These are phyloP conservation scores for Gortyna flavago DNA, from an alignment of 2,888 invertebrate genomes.

Conservation along the genomic window DNA sequence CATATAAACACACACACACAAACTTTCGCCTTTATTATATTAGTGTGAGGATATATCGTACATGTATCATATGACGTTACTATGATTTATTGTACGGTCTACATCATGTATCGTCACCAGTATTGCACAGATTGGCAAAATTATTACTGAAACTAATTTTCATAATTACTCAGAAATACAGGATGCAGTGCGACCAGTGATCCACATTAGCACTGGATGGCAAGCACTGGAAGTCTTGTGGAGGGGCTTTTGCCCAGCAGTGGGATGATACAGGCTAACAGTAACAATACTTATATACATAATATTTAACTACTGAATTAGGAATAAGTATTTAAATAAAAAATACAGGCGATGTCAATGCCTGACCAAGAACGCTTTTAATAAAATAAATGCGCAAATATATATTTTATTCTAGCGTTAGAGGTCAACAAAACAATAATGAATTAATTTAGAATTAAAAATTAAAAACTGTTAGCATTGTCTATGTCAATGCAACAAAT, in stretches of 20 bases:
- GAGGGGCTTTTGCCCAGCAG: not conserved
- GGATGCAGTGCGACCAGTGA: not conserved
- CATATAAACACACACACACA: too few species aligned
- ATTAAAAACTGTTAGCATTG: slow-evolving; percentile 22
- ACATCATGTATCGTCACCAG: too few species aligned
- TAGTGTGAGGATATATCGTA: too few species aligned
- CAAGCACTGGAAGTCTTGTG: not conserved
- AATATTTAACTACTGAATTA: too few species aligned
- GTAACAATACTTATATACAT: not conserved
- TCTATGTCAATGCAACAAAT: slow-evolving; percentile 37
- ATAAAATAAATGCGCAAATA: not conserved
- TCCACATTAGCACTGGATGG: not conserved
- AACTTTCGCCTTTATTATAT: too few species aligned
- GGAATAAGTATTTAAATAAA: too few species aligned
- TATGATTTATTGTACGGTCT: not conserved
- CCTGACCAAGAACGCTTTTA: not conserved
- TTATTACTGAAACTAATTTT: not conserved
- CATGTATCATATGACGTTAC: not conserved
- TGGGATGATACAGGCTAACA: not conserved
- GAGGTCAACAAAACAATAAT: slow-evolving; percentile 35
- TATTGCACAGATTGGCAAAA: too few species aligned
- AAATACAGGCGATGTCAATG: not conserved
- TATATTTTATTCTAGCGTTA: not conserved
- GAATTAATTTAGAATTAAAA: slow-evolving; percentile 36
- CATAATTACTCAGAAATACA: not conserved